Evolutionary conservation across 2,113 vertebrate genomes (phyloP), one percentile per base, ranked within the genome.

Genomic region (Clarias macrocephalus): DNA sequence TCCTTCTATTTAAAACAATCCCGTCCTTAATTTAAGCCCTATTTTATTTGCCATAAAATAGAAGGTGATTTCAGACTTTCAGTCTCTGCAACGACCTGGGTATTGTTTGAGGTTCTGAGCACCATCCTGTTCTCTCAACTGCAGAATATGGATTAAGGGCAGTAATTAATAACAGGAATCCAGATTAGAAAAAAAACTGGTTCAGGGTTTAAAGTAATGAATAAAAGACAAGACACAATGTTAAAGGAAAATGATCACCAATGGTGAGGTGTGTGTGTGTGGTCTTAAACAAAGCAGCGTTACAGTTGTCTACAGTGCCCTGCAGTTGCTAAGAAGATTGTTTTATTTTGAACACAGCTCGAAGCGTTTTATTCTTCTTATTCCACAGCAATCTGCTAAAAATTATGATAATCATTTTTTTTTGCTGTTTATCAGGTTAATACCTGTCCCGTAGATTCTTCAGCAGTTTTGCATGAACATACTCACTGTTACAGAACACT

Each of bases 121-220:
- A 57, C 75, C 15, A n/a, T 52, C 21, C 42, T 54, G 63, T 42
- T 18, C 9, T 63, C 60, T 12, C 25, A 77, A 13, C 33, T 23
- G 48, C 6, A 48, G 48, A 48, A n/a, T 75, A 37, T 76, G 30
- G 37, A 79, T 62, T 80, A 60, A 84, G 65, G 42, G 16, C 57
- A 76, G 80, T 65, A 75, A 87, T 54, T 76, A 63, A 63, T 37
- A n/a, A 6, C 54, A 56, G 56, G 18, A 75, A 37, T 73, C 65
- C 54, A 63, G 56, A 85, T 63, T 37, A 75, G 18, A 42, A n/a
- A 81, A 48, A 16, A 25, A 63, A 0, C n/a, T 33, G 54, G 3
- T 25, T 3, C 12, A n/a, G 0, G 23, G 11, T 52, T 42, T 54
- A 16, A 37, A 33, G 3, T 12, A 80, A 33, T 10, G 9, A 59